A percentile compares a stretch with the other conserved stretches of the same genome.
Conservation (phyloP, 2,113 vertebrate species). For the Thymallus thymallus region DNA sequence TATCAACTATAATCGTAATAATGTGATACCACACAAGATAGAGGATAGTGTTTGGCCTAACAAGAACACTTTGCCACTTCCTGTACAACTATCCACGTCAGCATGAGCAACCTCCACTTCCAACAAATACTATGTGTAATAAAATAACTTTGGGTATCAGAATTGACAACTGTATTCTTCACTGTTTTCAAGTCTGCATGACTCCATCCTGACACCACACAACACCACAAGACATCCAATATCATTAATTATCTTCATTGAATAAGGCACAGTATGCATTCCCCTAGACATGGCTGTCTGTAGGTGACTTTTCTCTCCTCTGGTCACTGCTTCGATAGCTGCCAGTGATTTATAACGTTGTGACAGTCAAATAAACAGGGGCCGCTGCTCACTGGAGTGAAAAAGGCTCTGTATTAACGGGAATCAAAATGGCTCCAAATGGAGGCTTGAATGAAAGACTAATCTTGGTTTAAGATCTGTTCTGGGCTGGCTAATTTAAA, state of each 20-base stretch:
- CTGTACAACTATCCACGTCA: background rate
- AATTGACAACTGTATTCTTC: background rate
- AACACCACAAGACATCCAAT: constrained; percentile 54
- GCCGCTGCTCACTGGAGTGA: constrained; percentile 57
- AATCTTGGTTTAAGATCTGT: constrained; percentile 68
- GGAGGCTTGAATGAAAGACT: constrained; percentile 59
- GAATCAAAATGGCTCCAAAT: constrained; percentile 66
- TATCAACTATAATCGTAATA: background rate
- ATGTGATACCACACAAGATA: background rate
- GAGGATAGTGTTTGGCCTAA: background rate
- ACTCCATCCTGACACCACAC: constrained; percentile 41
- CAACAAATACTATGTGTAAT: background rate
- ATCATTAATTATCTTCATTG: constrained; percentile 69
- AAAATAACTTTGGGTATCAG: background rate
- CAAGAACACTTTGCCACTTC: no score
- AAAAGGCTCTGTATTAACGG: constrained; percentile 63
- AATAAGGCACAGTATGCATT: constrained; percentile 48
- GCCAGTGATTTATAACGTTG: constrained; percentile 67
- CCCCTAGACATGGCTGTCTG: constrained; percentile 35
- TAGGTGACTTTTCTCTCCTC: constrained; percentile 51
- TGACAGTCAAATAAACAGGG: constrained; percentile 69
- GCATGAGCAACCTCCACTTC: background rate
- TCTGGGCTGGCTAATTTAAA: constrained; percentile 72
- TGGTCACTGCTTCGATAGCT: constrained; percentile 51
- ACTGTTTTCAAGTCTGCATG: background rate